Base-by-base conservation (phyloP, 2,888 invertebrate species). In the Epistrophe eligans region DNA sequence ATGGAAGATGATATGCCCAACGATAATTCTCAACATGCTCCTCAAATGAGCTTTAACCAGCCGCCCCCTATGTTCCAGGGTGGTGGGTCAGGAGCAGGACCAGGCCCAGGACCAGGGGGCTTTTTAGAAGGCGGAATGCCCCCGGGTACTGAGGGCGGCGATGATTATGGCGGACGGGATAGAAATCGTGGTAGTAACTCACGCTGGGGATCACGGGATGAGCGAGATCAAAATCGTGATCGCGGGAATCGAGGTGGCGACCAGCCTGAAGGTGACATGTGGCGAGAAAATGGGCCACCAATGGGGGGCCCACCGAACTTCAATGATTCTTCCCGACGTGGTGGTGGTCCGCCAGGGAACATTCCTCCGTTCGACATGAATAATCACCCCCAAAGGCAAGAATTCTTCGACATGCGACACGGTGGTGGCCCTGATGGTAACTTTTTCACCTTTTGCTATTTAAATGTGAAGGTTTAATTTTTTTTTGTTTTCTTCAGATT, bases 1-100 rank as follows among this genome's bases (percentile, higher is more conserved):
- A 95, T 95, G 91, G 95, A 95, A 79, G 94, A 95, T 88, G 95
- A 94, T n/a, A 91, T 81, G 50, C 66, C 88, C 1, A 90, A 89
- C 1, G 88, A 5, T 89, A 89, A 77, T 40, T 43, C 83, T 45
- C 89, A 24, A 76, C 89, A 40, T 80, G 45, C 84, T 55, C 70
- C 82, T n/a, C 90, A 89, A 66, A 88, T 90, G 4, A 91, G 91
- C 77, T 95, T 95, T 91, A 94, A 91, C 88, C 92, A 92, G 52
- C 93, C 93, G 28, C 93, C 93, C 4, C 93, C 93, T 15, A 88
- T 91, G 35, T 91, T 92, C 84, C 79, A 89, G 1, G 89, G 88
- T 13, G 87, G 84, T 0, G 84, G 87, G 40, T 32, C 24, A 15
- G 67, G 73, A n/a, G 13, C 58, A 66, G 88, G 89, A 10, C 89